phyloP scores from a whole-genome alignment of 2,888 invertebrate species.

The Acrobasis repandana region DNA sequence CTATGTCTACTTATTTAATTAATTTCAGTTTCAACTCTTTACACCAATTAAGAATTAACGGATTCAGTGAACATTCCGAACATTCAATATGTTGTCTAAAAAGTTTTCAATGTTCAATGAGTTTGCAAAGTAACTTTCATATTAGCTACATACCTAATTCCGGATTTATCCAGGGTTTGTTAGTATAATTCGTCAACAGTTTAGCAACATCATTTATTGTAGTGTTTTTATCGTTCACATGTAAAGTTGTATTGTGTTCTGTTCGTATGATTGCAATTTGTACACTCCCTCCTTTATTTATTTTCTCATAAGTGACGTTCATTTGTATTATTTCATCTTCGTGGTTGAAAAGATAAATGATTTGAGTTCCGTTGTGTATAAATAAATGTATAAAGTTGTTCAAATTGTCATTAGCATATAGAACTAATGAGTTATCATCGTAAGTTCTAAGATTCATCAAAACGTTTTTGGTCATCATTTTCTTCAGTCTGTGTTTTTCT shows the following conservation, averaged over 20 bases:
- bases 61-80: neutral
- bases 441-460: constrained; percentile 95
- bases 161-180: constrained; percentile 93
- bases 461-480: constrained; percentile 90
- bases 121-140: neutral
- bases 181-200: constrained; percentile 89
- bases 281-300: constrained; percentile 92
- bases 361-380: constrained; percentile 89
- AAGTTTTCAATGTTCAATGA: neutral
- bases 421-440: constrained; percentile 89
- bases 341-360: constrained; percentile 93
- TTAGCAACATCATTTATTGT: constrained; percentile 87
- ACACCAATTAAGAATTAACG: neutral
- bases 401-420: constrained; percentile 95
- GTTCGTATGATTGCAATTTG: constrained; percentile 93
- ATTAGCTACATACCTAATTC: constrained; percentile 83
- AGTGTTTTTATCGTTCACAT: constrained; percentile 90
- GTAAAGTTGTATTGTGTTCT: constrained; percentile 88
- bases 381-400: constrained; percentile 97
- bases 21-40: neutral
- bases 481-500: constrained; percentile 85
- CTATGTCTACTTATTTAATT: too few species aligned
- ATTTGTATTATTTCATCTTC: constrained; percentile 91
- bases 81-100: neutral
- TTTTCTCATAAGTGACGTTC: constrained; percentile 87